Base-by-base conservation (phyloP, 2,797 vertebrate species). In the Carapus acus region DNA sequence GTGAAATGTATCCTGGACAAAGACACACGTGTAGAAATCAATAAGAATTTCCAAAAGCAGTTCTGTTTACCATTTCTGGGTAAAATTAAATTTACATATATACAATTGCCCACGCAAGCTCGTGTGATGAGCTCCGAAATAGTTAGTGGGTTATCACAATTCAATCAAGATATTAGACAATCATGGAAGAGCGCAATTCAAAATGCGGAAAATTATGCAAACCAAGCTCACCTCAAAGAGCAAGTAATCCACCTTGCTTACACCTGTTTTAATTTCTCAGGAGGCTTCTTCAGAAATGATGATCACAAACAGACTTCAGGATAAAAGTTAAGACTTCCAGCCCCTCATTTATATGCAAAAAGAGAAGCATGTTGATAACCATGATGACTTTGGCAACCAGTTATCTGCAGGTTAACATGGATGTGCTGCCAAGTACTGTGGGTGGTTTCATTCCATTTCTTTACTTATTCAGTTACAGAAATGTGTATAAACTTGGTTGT, bases 21-120 rank as follows among this genome's bases (percentile, higher is more conserved):
- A 81, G 73, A 73, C 60, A 67, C 67, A 50, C 16, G 5, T 71
- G 65, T 46, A 49, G 66, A 78, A 85, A 85, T 83, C 84, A 83
- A 83, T 83, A 82, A 40, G 52, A 58, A 58, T 79, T 81, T 62
- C 70, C 56, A 68, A 63, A 69, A 68, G 67, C 54, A 56, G 48
- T 67, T 74, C 33, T 62, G 60, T 68, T 78, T 65, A 69, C 65
- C 66, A 77, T 71, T 57, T 52, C 44, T 65, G 61, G 54, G 54
- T 49, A 54, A 68, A n/a, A n/a, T n/a, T n/a, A n/a, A n/a, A n/a
- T 66, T 80, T 68, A 73, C 67, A 81, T 66, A 67, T 67, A 47
- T 45, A 41, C 29, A 71, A 71, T 63, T 72, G 69, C 53, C 29
- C 31, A 4, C 31, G 46, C 49, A 71, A 76, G 78, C 40, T 61